Evolutionary conservation across 35 echinoderm and acorn worm species (phyloP).

Genomic region (Lytechinus pictus): DNA sequence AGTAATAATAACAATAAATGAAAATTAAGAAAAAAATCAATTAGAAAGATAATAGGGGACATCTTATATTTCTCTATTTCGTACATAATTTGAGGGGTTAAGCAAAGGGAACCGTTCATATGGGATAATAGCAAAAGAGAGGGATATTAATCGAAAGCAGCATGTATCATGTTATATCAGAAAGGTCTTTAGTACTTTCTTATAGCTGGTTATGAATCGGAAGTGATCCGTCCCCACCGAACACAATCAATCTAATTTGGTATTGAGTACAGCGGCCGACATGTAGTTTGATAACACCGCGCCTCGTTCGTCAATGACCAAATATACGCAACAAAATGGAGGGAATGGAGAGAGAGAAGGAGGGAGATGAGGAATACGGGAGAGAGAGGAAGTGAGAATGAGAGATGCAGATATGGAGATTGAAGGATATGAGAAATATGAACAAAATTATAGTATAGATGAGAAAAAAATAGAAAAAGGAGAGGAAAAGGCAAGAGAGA

Average conservation of each 20-base stretch:
- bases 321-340: background rate
- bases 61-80: no score
- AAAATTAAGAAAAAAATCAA: no score
- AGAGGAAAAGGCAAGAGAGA: background rate
- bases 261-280: background rate
- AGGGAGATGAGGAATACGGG: background rate
- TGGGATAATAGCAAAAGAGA: background rate
- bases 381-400: background rate
- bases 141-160: background rate
- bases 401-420: background rate
- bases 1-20: no score
- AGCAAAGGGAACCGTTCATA: background rate
- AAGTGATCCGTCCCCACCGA: background rate
- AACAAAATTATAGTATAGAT: background rate
- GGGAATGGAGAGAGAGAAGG: background rate
- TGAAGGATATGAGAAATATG: background rate
- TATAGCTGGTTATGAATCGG: background rate
- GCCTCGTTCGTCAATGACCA: background rate
- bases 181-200: constrained; percentile 8
- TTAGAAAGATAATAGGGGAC: no score
- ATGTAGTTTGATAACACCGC: background rate
- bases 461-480: background rate
- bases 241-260: constrained; percentile 8
- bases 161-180: background rate
- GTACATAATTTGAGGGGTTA: background rate